Evolutionary conservation across 2,113 vertebrate species (phyloP).

Genomic region (Hippocampus guttulatus): DNA sequence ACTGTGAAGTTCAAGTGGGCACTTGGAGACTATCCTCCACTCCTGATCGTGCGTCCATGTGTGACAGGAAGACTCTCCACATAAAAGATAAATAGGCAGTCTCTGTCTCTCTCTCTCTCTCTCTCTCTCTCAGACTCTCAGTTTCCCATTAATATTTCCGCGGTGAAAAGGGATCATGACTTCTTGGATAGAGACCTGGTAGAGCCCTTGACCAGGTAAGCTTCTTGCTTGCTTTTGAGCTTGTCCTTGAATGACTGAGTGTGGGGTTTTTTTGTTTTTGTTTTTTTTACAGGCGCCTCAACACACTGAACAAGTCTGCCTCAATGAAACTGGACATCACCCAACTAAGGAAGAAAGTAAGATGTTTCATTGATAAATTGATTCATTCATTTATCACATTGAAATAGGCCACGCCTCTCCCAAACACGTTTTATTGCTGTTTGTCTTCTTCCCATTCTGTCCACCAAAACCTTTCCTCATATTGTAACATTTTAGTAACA

Average conservation of each 20-base stretch:
- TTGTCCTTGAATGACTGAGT: background rate
- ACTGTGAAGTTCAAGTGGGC: no score
- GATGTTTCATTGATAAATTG: conserved; percentile 18
- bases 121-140: conserved; percentile 79
- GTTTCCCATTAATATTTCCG: conserved; percentile 90
- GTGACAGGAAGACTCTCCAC: no score
- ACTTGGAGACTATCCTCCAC: no score
- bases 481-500: no score
- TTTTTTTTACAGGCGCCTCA: conserved; percentile 82
- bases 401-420: background rate
- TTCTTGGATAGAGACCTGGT: conserved; percentile 97
- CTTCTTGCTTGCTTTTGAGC: background rate
- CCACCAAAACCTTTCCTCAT: no score
- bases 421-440: background rate
- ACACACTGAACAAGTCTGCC: conserved; percentile 96
- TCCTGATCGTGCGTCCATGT: no score
- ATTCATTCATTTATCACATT: background rate
- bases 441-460: no score
- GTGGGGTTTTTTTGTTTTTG: conserved; percentile 15
- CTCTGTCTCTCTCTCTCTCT: conserved; percentile 2
- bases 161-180: conserved; percentile 95
- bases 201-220: conserved; percentile 94
- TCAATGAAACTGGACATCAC: conserved; percentile 98
- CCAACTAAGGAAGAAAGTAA: conserved; percentile 94
- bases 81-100: no score